Percentiles rank a stretch among this genome's conserved stretches.
Conservation (phyloP, 2,113 vertebrate genomes). For the Crypturellus undulatus region DNA sequence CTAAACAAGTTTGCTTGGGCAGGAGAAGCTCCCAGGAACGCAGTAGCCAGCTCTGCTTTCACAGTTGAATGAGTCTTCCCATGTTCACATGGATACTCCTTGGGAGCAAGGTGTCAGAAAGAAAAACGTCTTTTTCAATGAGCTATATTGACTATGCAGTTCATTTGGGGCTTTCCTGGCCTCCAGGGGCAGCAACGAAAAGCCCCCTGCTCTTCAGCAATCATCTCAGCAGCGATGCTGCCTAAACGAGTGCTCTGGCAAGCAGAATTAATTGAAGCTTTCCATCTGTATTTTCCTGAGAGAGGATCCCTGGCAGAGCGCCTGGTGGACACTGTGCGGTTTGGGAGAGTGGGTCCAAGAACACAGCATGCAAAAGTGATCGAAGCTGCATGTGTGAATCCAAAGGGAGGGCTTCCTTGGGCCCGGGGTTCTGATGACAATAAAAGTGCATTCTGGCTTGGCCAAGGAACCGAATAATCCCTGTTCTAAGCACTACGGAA, state of each 20-base stretch:
- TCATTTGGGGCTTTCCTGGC: background rate
- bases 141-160: background rate
- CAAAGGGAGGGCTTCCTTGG: background rate
- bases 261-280: conserved; percentile 37
- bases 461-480: background rate
- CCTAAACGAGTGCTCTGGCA: background rate
- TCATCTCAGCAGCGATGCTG: background rate
- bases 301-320: background rate
- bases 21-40: background rate
- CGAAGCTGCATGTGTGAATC: background rate
- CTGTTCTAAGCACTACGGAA: background rate
- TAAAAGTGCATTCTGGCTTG: background rate
- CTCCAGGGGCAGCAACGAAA: background rate
- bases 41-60: background rate
- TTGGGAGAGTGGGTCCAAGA: background rate
- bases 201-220: background rate
- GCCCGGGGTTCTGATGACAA: background rate
- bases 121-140: background rate
- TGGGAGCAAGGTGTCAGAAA: background rate
- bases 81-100: background rate
- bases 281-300: conserved; percentile 31
- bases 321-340: background rate
- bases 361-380: conserved; percentile 19
- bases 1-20: background rate
- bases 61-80: background rate